Base-by-base conservation (phyloP, 2,797 vertebrate species). In the Argyrosomus regius region DNA sequence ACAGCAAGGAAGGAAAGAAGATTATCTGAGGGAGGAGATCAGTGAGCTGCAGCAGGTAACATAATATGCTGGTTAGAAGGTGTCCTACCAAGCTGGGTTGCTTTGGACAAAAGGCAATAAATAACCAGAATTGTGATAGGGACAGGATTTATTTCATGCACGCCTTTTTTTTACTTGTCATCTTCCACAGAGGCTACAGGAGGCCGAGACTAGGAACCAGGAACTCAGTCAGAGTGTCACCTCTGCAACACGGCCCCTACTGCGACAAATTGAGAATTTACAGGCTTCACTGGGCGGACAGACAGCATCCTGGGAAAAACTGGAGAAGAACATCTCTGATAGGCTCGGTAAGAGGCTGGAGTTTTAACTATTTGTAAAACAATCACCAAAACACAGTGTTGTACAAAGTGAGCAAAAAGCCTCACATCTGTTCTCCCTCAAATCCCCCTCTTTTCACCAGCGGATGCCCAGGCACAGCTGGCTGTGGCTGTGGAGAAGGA, bases 11-110 rank as follows among this genome's bases (percentile, higher is more conserved):
- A 96, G 97, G 65, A 99, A 98, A 85, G 98, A 99, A 86, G 98
- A 99, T 91, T 99, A 98, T 93, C 93, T 99, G 50, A 96, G 97
- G n/a, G 98, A 99, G 76, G 98, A 99, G 93, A 97, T 99, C 31
- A 81, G 94, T 84, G 97, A 99, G 84, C 94, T 99, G 18, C 98
- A 99, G 49, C 96, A 98, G 97, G 98, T 99, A 91, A 62, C 43
- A 50, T 68, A 3, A 53, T 52, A 58, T 20, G 14, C 7, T 50
- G 54, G 1, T 49, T 43, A 18, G 4, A 59, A 26, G 3, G 20
- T 46, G 6, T 59, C 28, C 39, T 54, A 20, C 20, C n/a, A 46
- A 39, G 16, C 28, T 22, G 46, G 14, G 3, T 76, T 13, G 8
- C 4, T 53, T 53, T 39, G 17, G 35, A 48, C 5, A 24, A 13